Base-by-base conservation (phyloP, 2,888 invertebrate genomes). In the Pyrrhia umbra region DNA sequence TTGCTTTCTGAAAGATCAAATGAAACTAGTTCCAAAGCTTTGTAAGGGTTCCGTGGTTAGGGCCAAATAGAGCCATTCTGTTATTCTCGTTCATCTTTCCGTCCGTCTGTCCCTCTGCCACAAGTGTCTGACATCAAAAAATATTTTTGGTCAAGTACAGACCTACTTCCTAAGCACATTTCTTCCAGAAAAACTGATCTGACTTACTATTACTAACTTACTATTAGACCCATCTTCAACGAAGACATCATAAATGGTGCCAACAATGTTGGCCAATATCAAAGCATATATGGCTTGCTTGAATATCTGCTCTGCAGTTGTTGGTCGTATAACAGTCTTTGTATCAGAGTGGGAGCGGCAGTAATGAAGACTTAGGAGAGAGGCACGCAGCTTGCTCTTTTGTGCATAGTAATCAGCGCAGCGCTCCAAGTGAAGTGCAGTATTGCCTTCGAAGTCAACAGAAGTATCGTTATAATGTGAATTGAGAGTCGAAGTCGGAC, bases 241-340 rank as follows among this genome's bases (percentile, higher is more conserved):
- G 9, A 39, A 65, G 6, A 61, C 8, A 59, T 84, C 80, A 51
- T 82, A 82, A 8, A 73, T 59, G 15, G 84, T 83, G 40, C 82
- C 84, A 34, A 83, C 37, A 9, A 82, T n/a, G 62, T 84, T 84
- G 8, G 80, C 42, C 2, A 61, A n/a, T 4, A 83, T 2, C 18
- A 84, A 37, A 15, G 63, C 66, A 34, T 39, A 79, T 10, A 81
- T 20, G 4, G 78, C 45, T 51, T 60, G 67, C 2, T 73, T 43
- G 16, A 81, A 80, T 4, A 75, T 30, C 0, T 47, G 37, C 25
- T 82, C 74, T 2, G 61, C 64, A 6, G 47, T n/a, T 6, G 78
- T 75, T n/a, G 23, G 47, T 0, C 56, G 43, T 25, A 43, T 15
- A 25, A 8, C 20, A 6, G 56, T 16, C 1, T 21, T 40, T n/a